These are phyloP conservation scores for Ceyx erithaca DNA, from an alignment of 2,797 vertebrate species.

Conservation along the genomic window DNA sequence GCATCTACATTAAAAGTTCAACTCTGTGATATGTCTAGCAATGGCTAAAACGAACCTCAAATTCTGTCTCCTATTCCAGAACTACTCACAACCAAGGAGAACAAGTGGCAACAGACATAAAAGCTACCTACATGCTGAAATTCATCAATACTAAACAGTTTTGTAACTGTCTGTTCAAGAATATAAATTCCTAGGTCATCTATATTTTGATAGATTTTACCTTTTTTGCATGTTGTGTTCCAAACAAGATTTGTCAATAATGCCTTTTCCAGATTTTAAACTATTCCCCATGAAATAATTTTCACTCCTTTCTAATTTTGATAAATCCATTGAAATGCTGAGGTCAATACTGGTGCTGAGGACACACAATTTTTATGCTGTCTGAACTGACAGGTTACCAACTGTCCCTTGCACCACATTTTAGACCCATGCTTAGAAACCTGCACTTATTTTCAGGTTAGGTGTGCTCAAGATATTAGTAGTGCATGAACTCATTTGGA, in stretches of 20 bases:
- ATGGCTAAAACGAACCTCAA: too few relatives aligned
- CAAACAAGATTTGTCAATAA: neutral
- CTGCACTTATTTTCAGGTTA: neutral
- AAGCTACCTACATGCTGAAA: neutral
- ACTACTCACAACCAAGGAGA: neutral
- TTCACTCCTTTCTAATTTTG: neutral
- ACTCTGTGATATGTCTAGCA: neutral
- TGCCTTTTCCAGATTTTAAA: neutral
- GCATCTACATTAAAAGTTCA: neutral
- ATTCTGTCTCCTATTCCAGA: neutral
- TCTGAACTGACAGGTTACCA: neutral
- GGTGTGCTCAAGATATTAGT: neutral
- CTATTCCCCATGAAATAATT: neutral
- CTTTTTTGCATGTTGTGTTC: neutral
- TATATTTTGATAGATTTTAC: neutral
- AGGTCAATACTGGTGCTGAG: neutral
- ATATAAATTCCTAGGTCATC: neutral
- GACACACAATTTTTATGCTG: neutral
- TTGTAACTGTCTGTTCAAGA: neutral
- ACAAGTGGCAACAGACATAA: neutral
- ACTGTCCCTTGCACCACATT: neutral
- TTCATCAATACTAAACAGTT: neutral
- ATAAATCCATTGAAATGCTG: neutral
- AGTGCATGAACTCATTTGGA: neutral
- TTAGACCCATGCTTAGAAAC: neutral